Conservation (phyloP, 2,113 vertebrate genomes). For the Heterocephalus glaber region DNA sequence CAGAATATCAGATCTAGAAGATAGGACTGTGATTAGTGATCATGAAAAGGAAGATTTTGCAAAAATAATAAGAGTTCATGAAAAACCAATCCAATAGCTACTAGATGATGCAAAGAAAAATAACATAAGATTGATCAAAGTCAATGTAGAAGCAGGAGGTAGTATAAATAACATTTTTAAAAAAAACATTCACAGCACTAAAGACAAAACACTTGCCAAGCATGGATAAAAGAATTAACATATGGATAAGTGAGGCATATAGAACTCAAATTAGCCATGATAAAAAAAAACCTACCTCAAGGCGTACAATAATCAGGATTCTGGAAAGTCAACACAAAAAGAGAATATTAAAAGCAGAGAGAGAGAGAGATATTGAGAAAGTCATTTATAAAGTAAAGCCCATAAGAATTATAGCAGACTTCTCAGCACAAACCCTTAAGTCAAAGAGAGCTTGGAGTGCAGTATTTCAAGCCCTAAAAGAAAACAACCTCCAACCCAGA, state of each 20-base stretch:
- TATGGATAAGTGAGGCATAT: neutral
- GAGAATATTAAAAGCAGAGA: neutral
- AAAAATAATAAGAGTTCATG: neutral
- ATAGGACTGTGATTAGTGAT: neutral
- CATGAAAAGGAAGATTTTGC: neutral
- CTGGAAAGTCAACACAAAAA: neutral
- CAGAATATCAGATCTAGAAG: neutral
- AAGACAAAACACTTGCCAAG: neutral
- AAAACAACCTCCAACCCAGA: neutral
- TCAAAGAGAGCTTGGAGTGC: neutral
- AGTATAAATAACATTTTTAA: neutral
- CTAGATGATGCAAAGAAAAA: neutral
- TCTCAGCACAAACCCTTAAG: neutral
- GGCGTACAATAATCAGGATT: neutral
- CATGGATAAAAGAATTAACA: neutral
- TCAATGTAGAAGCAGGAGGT: neutral
- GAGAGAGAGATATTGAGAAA: neutral
- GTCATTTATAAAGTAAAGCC: neutral
- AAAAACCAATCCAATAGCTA: neutral
- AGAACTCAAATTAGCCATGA: neutral
- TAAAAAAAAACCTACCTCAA: neutral
- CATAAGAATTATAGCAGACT: neutral
- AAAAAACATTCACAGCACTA: neutral
- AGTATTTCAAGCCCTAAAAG: neutral
- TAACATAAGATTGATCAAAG: neutral